phyloP scores from a whole-genome alignment of 2,113 vertebrate species.

The Bostrychus sinensis region DNA sequence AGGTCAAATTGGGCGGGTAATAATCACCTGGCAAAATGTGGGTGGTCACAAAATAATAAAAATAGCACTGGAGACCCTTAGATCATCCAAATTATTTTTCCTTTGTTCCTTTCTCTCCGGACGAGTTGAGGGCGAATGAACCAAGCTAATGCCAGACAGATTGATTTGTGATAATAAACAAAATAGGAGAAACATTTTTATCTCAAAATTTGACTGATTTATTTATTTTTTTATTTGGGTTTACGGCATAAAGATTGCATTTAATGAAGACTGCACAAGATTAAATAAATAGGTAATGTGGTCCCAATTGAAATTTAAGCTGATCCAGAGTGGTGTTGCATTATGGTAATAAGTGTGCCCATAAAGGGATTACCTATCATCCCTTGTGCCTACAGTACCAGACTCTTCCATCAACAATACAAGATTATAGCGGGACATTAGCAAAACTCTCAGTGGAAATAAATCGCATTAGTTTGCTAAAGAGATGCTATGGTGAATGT shows the following conservation, averaged over 20 bases:
- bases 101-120: neutral
- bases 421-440: neutral
- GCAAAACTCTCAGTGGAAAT: neutral
- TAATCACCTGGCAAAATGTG: neutral
- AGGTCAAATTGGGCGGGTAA: neutral
- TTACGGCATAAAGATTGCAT: neutral
- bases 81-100: neutral
- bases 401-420: neutral
- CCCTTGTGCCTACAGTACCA: neutral
- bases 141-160: neutral
- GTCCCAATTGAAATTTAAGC: neutral
- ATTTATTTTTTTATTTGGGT: too few relatives aligned
- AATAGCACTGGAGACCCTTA: neutral
- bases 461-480: neutral
- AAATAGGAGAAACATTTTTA: neutral
- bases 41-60: neutral
- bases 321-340: neutral
- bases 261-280: neutral
- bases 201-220: too few relatives aligned
- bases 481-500: neutral
- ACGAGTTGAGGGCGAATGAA: too few relatives aligned
- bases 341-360: neutral
- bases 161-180: too few relatives aligned
- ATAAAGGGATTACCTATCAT: neutral
- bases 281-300: neutral